Conservation (phyloP, 2,113 vertebrate genomes). For the Colinus virginianus region DNA sequence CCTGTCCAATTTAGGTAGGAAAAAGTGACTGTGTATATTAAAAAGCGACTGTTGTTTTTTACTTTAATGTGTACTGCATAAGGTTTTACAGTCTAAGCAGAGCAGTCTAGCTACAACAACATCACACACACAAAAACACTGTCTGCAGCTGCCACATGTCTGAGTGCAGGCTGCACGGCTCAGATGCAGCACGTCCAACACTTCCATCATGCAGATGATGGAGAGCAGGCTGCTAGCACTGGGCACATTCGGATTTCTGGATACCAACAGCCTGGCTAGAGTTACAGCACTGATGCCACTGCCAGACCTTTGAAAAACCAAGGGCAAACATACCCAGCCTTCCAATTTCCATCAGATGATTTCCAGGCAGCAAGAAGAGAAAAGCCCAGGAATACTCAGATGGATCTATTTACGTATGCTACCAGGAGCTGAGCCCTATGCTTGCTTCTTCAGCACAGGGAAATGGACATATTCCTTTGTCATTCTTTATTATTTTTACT, state of each 20-base stretch:
- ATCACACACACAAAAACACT: neutral
- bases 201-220: accelerated
- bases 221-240: accelerated
- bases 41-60: neutral
- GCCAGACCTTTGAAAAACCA: neutral
- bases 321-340: neutral
- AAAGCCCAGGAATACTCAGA: neutral
- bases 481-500: accelerated
- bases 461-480: neutral
- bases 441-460: neutral
- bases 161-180: neutral
- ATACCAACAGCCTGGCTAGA: neutral
- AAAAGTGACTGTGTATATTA: neutral
- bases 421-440: neutral
- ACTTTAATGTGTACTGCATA: neutral
- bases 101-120: neutral
- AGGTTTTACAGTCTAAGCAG: neutral
- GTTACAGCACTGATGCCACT: neutral
- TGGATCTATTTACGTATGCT: neutral
- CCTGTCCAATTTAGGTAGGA: neutral
- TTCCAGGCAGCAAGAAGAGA: neutral
- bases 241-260: neutral
- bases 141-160: neutral
- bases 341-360: neutral
- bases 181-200: accelerated